These are phyloP conservation scores for Dasyprocta punctata DNA, from an alignment of 2,113 vertebrate genomes.

Conservation along the genomic window DNA sequence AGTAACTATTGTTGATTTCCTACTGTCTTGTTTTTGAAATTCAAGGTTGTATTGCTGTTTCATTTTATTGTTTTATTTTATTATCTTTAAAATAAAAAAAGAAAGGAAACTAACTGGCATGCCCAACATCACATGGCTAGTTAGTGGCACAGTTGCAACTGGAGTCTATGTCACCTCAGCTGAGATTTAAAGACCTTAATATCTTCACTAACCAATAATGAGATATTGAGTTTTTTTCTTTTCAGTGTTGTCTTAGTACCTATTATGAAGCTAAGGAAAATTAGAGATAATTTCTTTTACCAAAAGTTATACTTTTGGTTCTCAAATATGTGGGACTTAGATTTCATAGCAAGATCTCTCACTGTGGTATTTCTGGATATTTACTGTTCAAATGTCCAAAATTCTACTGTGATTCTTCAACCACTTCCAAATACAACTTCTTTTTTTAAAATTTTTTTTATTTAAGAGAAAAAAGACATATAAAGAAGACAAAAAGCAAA, in stretches of 20 bases:
- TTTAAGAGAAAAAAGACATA: too few species aligned
- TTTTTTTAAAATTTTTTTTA: too few species aligned
- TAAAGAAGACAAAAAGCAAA: too few species aligned
- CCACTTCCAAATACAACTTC: neutral
- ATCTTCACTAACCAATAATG: neutral
- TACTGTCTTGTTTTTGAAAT: too few species aligned
- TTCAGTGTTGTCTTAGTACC: neutral
- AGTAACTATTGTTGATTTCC: too few species aligned
- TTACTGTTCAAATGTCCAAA: neutral
- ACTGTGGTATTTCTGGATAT: neutral
- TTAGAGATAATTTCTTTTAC: neutral
- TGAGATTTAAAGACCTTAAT: neutral
- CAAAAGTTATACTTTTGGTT: neutral
- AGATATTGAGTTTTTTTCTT: constrained; percentile 4
- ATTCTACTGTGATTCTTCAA: neutral
- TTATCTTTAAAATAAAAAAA: too few species aligned
- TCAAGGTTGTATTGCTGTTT: too few species aligned
- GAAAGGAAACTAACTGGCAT: neutral
- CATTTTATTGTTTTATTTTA: too few species aligned
- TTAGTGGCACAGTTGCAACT: neutral
- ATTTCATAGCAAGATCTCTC: neutral
- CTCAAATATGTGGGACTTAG: neutral
- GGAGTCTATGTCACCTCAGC: neutral
- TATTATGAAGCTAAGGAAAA: neutral
- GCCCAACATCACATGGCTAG: neutral